Conservation (phyloP, 2,113 vertebrate genomes). For the Dipodomys stephensi region DNA sequence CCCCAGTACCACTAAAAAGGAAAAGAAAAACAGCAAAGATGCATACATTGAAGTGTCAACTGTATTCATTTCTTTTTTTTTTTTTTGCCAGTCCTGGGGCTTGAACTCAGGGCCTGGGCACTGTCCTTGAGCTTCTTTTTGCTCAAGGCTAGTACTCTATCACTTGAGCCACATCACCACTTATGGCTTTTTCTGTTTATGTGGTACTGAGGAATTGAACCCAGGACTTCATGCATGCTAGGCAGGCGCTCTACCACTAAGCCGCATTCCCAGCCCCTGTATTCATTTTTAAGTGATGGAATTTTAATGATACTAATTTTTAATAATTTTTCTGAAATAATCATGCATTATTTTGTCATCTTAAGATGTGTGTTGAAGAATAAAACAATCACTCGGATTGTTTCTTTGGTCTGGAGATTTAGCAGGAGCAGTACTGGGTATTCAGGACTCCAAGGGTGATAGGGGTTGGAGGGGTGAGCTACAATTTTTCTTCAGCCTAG, state of each 20-base stretch:
- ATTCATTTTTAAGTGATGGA: not conserved
- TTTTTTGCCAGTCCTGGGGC: too few species aligned
- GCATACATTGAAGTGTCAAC: not conserved
- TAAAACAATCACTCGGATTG: not conserved
- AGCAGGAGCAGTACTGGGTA: not conserved
- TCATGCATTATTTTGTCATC: not conserved
- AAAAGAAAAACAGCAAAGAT: not conserved
- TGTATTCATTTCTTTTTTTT: not conserved
- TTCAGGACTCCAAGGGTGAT: not conserved
- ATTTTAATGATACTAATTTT: slow-evolving; percentile 39
- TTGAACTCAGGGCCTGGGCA: too few species aligned
- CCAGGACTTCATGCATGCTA: too few species aligned
- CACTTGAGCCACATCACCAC: too few species aligned
- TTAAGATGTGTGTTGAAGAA: slow-evolving; percentile 11
- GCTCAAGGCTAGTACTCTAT: too few species aligned
- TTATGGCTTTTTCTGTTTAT: too few species aligned
- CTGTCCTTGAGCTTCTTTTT: too few species aligned
- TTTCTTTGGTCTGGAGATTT: not conserved
- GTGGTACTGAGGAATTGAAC: too few species aligned
- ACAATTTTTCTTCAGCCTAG: not conserved
- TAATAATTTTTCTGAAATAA: slow-evolving; percentile 30
- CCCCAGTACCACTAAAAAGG: too few species aligned
- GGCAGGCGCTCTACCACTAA: too few species aligned
- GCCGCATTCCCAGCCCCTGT: too few species aligned
- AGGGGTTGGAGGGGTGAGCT: not conserved